Conservation (phyloP, 35 echinoderm and acorn worm species). For the Lytechinus variegatus region DNA sequence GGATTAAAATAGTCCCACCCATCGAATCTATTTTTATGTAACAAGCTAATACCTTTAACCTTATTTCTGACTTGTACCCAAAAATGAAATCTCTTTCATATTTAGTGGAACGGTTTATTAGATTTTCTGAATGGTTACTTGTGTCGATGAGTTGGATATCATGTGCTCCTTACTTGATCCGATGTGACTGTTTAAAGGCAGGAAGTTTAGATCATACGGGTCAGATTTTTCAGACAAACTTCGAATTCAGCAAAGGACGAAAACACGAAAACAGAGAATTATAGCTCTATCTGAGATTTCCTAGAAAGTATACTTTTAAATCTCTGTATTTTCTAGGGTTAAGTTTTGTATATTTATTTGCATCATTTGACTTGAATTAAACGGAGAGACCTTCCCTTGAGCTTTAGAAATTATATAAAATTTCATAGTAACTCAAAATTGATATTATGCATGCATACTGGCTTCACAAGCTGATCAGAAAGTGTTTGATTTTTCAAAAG, state of each 20-base stretch:
- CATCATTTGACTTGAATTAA: neutral
- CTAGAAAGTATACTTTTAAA: neutral
- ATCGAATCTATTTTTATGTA: too few species aligned
- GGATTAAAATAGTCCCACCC: too few species aligned
- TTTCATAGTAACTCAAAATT: too few species aligned
- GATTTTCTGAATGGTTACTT: neutral
- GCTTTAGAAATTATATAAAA: too few species aligned
- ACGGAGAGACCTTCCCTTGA: too few species aligned
- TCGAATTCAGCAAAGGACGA: neutral
- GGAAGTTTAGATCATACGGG: neutral
- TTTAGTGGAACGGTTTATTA: too few species aligned
- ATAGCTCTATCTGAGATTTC: neutral
- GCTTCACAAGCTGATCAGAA: too few species aligned
- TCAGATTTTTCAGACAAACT: neutral
- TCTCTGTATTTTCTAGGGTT: neutral
- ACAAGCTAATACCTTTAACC: too few species aligned
- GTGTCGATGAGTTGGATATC: neutral
- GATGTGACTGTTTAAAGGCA: neutral
- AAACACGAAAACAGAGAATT: constrained; percentile 5
- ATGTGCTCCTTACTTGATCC: neutral
- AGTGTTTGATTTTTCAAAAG: too few species aligned
- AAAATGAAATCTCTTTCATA: too few species aligned
- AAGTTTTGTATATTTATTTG: neutral
- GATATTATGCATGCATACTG: too few species aligned
- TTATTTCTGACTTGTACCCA: too few species aligned